Evolutionary conservation across 2,113 vertebrate genomes (phyloP).

Genomic region (Perognathus longimembris): DNA sequence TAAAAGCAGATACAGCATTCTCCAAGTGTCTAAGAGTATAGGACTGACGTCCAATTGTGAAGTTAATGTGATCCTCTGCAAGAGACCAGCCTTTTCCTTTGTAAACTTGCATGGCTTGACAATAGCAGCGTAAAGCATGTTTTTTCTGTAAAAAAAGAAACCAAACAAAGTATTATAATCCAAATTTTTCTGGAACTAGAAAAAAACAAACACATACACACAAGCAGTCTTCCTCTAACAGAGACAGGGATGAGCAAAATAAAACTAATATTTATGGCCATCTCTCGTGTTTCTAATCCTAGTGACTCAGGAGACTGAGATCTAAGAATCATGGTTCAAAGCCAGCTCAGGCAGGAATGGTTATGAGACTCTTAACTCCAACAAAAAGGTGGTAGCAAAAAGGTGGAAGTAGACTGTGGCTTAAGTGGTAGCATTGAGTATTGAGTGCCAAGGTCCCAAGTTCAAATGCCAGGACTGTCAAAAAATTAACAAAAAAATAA

Average conservation of each 20-base stretch:
- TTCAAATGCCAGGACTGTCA: too few species aligned
- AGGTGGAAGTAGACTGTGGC: too few species aligned
- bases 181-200: constrained; percentile 16
- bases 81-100: constrained; percentile 97
- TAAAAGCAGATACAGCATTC: constrained; percentile 94
- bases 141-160: constrained; percentile 89
- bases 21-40: constrained; percentile 94
- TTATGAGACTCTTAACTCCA: too few species aligned
- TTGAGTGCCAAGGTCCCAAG: too few species aligned
- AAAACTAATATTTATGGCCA: constrained; percentile 18
- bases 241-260: constrained; percentile 7
- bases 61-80: constrained; percentile 99
- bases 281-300: too few species aligned
- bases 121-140: constrained; percentile 97
- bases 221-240: neutral
- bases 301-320: too few species aligned
- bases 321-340: too few species aligned
- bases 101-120: constrained; percentile 99
- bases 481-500: too few species aligned
- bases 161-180: constrained; percentile 35
- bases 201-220: neutral
- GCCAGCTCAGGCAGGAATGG: too few species aligned
- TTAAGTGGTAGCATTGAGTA: too few species aligned
- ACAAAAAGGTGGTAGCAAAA: too few species aligned
- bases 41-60: constrained; percentile 97